These are phyloP conservation scores for Pyrocoelia pectoralis DNA, from an alignment of 2,888 invertebrate genomes.

Conservation along the genomic window DNA sequence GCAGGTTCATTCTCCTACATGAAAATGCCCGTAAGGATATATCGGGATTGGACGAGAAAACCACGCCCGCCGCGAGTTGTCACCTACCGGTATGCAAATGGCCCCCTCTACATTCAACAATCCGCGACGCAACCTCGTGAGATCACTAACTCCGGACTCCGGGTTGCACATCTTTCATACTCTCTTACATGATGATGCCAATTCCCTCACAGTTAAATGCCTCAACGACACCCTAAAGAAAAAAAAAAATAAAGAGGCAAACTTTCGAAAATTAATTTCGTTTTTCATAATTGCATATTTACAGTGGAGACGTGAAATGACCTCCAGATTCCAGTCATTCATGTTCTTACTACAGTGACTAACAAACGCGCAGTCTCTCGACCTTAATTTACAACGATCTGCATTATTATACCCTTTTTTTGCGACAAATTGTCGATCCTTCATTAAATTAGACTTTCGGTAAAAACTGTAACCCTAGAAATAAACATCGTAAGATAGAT, in stretches of 20 bases:
- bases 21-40: constrained; percentile 51
- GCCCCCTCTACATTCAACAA: constrained; percentile 51
- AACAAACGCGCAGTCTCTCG: not conserved
- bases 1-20: constrained; percentile 57
- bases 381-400: not conserved
- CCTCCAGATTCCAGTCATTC: too few relatives aligned
- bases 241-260: not conserved
- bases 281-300: too few relatives aligned
- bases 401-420: not conserved
- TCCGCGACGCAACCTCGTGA: constrained; percentile 40
- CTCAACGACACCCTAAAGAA: not conserved
- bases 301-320: too few relatives aligned
- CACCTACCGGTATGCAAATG: constrained; percentile 64
- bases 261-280: too few relatives aligned
- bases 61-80: constrained; percentile 60
- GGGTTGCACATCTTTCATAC: constrained; percentile 19
- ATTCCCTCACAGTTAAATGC: not conserved
- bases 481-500: not conserved
- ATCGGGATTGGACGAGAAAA: constrained; percentile 54
- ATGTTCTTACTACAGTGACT: too few relatives aligned
- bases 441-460: not conserved
- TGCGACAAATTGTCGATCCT: not conserved
- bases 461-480: not conserved
- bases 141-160: constrained; percentile 33
- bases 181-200: not conserved